Percentiles rank a stretch among this genome's conserved stretches.
Evolutionary conservation across 2,888 invertebrate genomes (phyloP).

Genomic region (Papilio protenor): DNA sequence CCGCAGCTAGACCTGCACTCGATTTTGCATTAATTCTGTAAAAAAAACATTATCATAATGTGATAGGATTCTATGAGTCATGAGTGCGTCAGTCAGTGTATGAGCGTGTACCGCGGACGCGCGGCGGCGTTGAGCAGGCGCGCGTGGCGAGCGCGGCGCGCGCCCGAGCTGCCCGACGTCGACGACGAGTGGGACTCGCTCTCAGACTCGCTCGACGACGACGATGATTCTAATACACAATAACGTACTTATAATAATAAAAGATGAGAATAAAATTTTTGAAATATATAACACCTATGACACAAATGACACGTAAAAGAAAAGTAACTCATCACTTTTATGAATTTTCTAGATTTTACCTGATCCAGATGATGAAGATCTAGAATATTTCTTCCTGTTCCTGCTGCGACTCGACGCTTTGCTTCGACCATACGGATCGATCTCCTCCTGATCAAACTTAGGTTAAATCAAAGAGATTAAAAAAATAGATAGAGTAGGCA

Average conservation of each 20-base stretch:
- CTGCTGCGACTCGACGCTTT: slow-evolving; percentile 67
- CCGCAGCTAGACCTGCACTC: slow-evolving; percentile 67
- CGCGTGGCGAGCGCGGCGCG: slow-evolving; percentile 75
- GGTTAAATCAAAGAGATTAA: neutral
- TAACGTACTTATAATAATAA: neutral
- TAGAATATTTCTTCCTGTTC: slow-evolving; percentile 78
- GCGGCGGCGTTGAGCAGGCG: slow-evolving; percentile 76
- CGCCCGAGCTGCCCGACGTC: slow-evolving; percentile 77
- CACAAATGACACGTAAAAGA: neutral
- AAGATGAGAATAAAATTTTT: neutral
- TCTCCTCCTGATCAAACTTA: slow-evolving; percentile 65
- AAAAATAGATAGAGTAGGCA: no score
- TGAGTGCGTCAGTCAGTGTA: neutral
- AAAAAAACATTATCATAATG: neutral
- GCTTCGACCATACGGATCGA: slow-evolving; percentile 75
- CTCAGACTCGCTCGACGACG: slow-evolving; percentile 80
- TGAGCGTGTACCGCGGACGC: slow-evolving; percentile 64
- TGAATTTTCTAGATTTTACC: no score
- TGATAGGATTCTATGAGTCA: neutral
- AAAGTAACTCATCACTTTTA: neutral
- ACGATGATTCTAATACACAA: slow-evolving; percentile 69
- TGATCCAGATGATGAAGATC: slow-evolving; percentile 80
- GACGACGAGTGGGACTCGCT: slow-evolving; percentile 80
- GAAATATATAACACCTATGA: neutral
- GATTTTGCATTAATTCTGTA: slow-evolving; percentile 71